Base-by-base conservation (phyloP, 2,888 invertebrate species). In the Osmoderma eremita region DNA sequence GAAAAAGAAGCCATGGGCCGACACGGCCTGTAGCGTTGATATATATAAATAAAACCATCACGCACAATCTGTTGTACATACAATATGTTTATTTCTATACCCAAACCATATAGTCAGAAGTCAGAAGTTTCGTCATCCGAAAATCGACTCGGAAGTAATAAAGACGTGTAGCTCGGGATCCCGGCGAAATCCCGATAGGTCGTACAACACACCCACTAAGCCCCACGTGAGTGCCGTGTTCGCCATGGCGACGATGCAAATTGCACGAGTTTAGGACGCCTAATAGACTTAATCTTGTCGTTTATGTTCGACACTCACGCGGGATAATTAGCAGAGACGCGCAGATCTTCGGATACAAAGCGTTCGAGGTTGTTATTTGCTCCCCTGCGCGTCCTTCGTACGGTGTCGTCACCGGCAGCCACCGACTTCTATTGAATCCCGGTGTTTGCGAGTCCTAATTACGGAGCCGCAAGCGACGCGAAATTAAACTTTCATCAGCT, bases 231-330 rank as follows among this genome's bases (percentile, higher is more conserved):
- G 70, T 73, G 75, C 74, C 75, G 73, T 75, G 74, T 74, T 75
- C 72, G 70, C 70, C 71, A 72, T 71, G 54, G 75, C 73, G 74
- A 73, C 70, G 75, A 82, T 82, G 82, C 82, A 82, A 82, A 82
- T 82, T 82, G 81, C 79, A 76, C 77, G 79, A 80, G 81, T 81
- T 58, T 81, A 78, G 79, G 77, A 79, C 76, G 81, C 81, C 82
- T 82, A 82, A 82, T 82, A 82, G 82, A 79, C 78, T 81, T 82
- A 82, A 82, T 82, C 82, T 82, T 81, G 81, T 82, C 81, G 81
- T 80, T 81, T 80, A 81, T 81, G 82, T 82, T 82, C 80, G 79
- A 81, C 81, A 82, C 80, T 81, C 81, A 78, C 78, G 80, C 78
- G 80, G 81, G 78, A 81, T 81, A 81, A 81, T 81, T 81, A 81